phyloP scores from a whole-genome alignment of 64 coral and sea anemone genomes.

The Montipora efflorescens region DNA sequence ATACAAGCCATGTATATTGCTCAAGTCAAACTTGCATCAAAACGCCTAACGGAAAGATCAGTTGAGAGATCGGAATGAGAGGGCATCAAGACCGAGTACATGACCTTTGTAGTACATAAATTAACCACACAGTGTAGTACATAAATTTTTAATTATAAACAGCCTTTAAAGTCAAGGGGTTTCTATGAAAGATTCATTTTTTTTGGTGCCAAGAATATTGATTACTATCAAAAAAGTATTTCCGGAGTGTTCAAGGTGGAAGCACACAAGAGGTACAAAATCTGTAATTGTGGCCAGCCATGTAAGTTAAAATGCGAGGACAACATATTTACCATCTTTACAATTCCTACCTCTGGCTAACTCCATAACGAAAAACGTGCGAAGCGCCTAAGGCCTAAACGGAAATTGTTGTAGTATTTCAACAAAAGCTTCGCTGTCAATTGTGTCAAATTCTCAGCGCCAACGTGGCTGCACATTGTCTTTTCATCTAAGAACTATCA shows the following conservation, averaged over 20 bases:
- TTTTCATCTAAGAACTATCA: neutral
- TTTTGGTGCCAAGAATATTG: neutral
- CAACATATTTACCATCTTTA: no score
- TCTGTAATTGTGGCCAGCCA: neutral
- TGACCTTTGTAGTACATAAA: neutral
- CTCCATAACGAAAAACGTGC: no score
- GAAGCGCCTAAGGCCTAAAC: no score
- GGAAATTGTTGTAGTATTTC: no score
- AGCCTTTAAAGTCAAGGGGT: neutral
- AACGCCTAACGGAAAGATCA: neutral
- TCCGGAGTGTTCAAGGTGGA: neutral
- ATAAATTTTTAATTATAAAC: neutral
- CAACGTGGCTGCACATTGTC: conserved; percentile 18
- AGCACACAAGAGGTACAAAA: neutral
- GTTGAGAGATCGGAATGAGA: neutral
- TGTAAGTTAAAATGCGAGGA: no score
- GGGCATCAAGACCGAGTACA: neutral
- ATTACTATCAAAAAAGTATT: neutral
- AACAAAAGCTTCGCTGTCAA: neutral
- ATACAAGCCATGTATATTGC: no score
- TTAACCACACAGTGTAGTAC: no score
- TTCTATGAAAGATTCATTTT: neutral
- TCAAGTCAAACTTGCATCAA: neutral
- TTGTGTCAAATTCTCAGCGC: neutral
- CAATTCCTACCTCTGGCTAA: no score